These are phyloP conservation scores for Zaprionus inermis DNA, from an alignment of 1,140 invertebrate species.

Conservation along the genomic window DNA sequence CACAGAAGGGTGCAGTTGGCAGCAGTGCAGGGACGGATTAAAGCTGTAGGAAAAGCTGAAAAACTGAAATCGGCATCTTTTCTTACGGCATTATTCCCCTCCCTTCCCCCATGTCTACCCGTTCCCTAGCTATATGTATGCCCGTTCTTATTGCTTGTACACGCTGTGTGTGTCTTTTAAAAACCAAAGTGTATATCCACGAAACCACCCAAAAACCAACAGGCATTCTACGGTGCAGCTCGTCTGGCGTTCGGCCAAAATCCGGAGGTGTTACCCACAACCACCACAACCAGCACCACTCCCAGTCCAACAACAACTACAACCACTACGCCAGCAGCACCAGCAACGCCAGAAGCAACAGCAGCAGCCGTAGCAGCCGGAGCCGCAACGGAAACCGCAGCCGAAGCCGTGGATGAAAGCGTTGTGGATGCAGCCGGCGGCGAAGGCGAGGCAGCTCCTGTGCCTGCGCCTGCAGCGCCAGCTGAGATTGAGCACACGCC, in stretches of 20 bases:
- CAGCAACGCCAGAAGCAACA: slow-evolving; percentile 22
- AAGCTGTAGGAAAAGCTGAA: background rate
- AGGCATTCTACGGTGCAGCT: slow-evolving; percentile 81
- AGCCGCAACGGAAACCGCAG: background rate
- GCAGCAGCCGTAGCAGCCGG: background rate
- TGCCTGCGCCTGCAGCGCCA: background rate
- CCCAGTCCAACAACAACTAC: slow-evolving; percentile 50
- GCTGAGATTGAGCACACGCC: slow-evolving; percentile 7
- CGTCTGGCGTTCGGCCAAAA: slow-evolving; percentile 82
- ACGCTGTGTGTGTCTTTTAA: slow-evolving; percentile 67
- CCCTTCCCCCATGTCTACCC: no score
- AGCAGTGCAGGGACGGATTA: background rate
- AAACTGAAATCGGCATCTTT: no score
- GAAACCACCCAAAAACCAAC: slow-evolving; percentile 80
- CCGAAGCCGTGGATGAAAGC: slow-evolving; percentile 4
- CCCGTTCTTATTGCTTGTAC: slow-evolving; percentile 60
- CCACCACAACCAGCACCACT: slow-evolving; percentile 41
- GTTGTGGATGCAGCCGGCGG: background rate
- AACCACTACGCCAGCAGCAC: slow-evolving; percentile 38
- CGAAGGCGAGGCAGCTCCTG: background rate
- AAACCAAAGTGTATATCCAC: slow-evolving; percentile 79
- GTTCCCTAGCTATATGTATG: slow-evolving; percentile 22
- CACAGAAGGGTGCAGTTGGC: background rate
- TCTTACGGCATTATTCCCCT: background rate
- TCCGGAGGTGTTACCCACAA: slow-evolving; percentile 75